Evolutionary conservation across 2,797 vertebrate species (phyloP), one percentile per base, ranked within the genome.

Genomic region (Microctenopoma lineatum): DNA sequence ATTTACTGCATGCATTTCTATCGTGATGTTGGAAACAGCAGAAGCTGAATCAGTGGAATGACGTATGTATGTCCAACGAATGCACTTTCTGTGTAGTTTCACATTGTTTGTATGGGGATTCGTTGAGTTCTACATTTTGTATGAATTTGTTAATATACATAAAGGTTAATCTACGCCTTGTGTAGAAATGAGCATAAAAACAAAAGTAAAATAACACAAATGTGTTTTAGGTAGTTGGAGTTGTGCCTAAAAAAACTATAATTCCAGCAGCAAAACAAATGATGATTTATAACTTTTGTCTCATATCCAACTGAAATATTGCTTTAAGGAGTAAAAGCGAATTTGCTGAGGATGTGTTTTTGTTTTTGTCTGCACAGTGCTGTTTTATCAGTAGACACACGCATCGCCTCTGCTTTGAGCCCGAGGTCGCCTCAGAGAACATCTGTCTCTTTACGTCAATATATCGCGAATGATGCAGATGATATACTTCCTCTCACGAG

Each of bases 401-500:
- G 1, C 48, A 29, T 87, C 34, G 72, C 55, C 61, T 74, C 64
- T n/a, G 62, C 66, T 68, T 13, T 86, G 79, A 76, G 80, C 77
- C 55, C 11, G 11, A 26, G 32, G 62, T 77, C 1, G 12, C 56
- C 77, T 83, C 73, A 54, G 66, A 73, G 76, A 75, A 73, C 71
- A 41, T 69, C 69, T 84, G 80, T 77, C 84, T 88, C 83, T 86
- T 84, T 79, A 83, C 70, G 46, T 29, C 9, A 38, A 74, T 80
- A 74, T 21, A 78, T 80, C 68, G 74, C 41, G 21, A 72, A 59
- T 69, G 47, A 73, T 27, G 55, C 56, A 42, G 61, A 13, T 57
- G 36, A 41, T 45, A 59, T 27, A 77, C 83, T 89, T 90, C 87
- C 86, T 90, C 86, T 75, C 85, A 1, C 0, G 70, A 85, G 78